These are phyloP conservation scores for Chondrosia reniformis DNA, from an alignment of 37 sponge, comb jelly and placozoan genomes.

Conservation along the genomic window DNA sequence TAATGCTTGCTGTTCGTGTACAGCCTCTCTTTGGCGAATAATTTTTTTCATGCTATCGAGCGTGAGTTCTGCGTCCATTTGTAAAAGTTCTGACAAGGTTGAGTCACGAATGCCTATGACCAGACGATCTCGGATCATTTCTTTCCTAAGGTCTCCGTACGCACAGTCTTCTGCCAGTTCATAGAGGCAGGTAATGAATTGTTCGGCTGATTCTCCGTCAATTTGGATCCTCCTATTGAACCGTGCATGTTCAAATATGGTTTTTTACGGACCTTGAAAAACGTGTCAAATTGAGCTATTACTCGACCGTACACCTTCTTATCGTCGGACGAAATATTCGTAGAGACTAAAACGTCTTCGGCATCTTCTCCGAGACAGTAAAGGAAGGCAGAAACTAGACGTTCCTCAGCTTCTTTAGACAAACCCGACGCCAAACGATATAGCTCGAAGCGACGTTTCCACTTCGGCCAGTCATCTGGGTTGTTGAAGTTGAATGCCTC, in stretches of 20 bases:
- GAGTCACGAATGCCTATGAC: slow-evolving; percentile 12
- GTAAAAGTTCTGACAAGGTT: slow-evolving; percentile 6
- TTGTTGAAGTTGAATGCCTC: background rate
- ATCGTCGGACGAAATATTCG: slow-evolving; percentile 6
- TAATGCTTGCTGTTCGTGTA: slow-evolving; percentile 16
- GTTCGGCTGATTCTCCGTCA: background rate
- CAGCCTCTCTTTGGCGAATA: slow-evolving; percentile 3
- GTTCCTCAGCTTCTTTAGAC: background rate
- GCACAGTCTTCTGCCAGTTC: slow-evolving; percentile 10
- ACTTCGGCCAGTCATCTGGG: slow-evolving; percentile 20
- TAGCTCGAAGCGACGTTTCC: slow-evolving; percentile 20
- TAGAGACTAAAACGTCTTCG: background rate
- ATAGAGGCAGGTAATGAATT: slow-evolving; percentile 22
- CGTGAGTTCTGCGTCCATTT: slow-evolving; percentile 16
- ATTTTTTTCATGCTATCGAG: slow-evolving; percentile 4
- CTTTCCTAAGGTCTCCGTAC: slow-evolving; percentile 3
- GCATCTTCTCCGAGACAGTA: slow-evolving; percentile 28
- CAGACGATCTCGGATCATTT: slow-evolving; percentile 29
- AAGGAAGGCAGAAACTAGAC: slow-evolving; percentile 10
- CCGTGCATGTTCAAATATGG: slow-evolving; percentile 10
- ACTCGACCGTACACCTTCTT: background rate
- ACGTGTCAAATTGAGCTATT: background rate
- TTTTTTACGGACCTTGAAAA: slow-evolving; percentile 8
- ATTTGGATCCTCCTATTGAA: slow-evolving; percentile 17
- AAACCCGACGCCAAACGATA: slow-evolving; percentile 24